A percentile compares a stretch with the other conserved stretches of the same genome.
These are phyloP conservation scores for Bujurquina vittata DNA, from an alignment of 2,113 vertebrate genomes.

Conservation along the genomic window DNA sequence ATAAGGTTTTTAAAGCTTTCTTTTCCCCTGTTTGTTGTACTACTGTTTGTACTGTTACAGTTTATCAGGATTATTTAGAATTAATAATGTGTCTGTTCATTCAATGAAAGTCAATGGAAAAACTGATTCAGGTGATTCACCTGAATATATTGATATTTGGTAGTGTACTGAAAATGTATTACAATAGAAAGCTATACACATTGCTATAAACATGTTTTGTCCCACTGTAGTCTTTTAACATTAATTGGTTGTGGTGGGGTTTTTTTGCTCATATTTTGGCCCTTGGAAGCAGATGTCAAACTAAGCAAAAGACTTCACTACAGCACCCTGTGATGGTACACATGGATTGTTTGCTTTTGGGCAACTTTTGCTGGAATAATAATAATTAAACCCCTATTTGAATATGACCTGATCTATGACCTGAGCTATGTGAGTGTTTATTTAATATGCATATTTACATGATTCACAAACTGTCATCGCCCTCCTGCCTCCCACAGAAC, in stretches of 20 bases:
- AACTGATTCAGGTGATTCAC: too few species aligned
- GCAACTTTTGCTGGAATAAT: background rate
- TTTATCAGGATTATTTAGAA: too few species aligned
- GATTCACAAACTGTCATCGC: background rate
- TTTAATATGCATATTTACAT: slow-evolving; percentile 1
- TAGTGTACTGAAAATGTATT: background rate
- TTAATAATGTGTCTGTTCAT: too few species aligned
- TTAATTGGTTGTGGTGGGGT: background rate
- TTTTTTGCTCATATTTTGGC: background rate
- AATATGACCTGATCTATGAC: background rate
- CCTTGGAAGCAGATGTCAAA: background rate
- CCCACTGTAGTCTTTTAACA: background rate
- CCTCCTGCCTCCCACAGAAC: background rate
- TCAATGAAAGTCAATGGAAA: too few species aligned
- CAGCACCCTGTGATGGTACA: background rate
- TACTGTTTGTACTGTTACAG: too few species aligned
- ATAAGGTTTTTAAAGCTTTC: background rate
- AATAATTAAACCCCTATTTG: background rate
- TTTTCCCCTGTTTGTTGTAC: background rate
- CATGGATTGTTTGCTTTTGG: background rate
- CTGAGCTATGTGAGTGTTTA: slow-evolving; percentile 1
- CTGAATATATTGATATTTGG: background rate
- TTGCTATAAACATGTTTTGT: background rate
- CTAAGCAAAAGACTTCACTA: background rate
- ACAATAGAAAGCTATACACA: background rate